Base-by-base conservation (phyloP, 1,140 invertebrate species). In the Patella vulgata region DNA sequence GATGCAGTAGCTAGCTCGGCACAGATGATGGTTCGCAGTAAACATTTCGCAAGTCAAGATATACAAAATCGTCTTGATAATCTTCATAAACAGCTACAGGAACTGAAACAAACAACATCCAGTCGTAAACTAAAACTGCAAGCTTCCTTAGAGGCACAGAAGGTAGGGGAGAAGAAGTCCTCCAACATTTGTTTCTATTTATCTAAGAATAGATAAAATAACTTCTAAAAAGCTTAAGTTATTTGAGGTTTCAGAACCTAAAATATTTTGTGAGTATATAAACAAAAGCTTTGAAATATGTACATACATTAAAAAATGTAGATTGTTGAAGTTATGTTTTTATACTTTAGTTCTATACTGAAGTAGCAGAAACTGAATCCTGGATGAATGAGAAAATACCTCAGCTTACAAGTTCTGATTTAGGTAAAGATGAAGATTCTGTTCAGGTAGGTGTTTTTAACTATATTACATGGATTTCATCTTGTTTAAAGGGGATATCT, bases 331-430 rank as follows among this genome's bases (percentile, higher is more conserved):
- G n/a, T n/a, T n/a, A n/a, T n/a, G n/a, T n/a, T n/a, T n/a, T n/a
- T n/a, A n/a, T 12, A 27, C 70, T 70, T 85, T 95, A 99, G 85
- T 99, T 99, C 83, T 98, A 99, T 82, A 95, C 96, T 48, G 97
- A 99, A 86, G 96, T 97, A 0, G 97, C 97, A 81, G 98, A 99
- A 82, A 96, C 97, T 0, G 96, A 99, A 80, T 63, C 92, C 0
- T 99, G 97, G 97, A 99, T 99, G 92, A 94, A 93, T 67, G 98
- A 99, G 79, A 99, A 99, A 85, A 93, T 98, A 74, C 97, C 97
- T 0, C 92, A 99, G 82, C 93, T 98, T 9, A 90, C 90, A 73
- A 92, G 89, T 54, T 88, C 88, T 61, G 97, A 99, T 82, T 96
- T 95, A 78, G 97, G 97, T 48, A 98, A 98, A 82, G 97, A 99